Evolutionary conservation across 2,797 vertebrate species (phyloP), one percentile per base, ranked within the genome.

Genomic region (Sebastes kiyomatsui): DNA sequence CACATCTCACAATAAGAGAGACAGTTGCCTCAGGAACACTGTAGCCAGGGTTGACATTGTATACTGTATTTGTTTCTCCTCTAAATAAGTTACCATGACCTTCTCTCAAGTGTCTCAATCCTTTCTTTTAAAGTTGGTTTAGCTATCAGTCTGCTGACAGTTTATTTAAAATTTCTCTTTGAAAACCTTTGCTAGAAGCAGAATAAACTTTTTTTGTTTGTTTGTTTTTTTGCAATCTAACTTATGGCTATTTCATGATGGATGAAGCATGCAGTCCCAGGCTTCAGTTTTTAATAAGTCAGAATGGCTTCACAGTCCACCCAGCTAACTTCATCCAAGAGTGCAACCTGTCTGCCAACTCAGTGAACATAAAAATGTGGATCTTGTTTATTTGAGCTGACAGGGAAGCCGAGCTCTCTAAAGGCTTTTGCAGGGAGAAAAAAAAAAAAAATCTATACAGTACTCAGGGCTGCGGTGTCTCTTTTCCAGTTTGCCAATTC

Each of bases 401-500:
- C 66, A 68, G 52, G 7, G 56, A 72, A 27, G 54, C 49, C 49
- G 55, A 72, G 33, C 28, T 79, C 52, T 76, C 22, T 22, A 28
- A 79, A 78, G 58, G 62, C 59, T 77, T 85, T 64, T 18, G 25
- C n/a, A 66, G 54, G 11, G 46, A 23, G 25, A 16, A 71, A 42
- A 25, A 67, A 30, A 25, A 30, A 71, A 60, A 25, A 67, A 60
- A 82, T 68, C 61, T 6, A 67, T 79, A 77, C 52, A 80, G 62
- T 27, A 61, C 67, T 77, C 72, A 66, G 46, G 25, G 71, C 70
- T 60, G 56, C 9, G 3, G 65, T 59, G 42, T 73, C 80, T 69
- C 56, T 75, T 60, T 79, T 73, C 77, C 72, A 83, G 79, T 92
- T 90, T 90, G 87, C 79, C 84, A 88, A 84, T 84, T 90, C 79